These are phyloP conservation scores for Rhodophaea formosa DNA, from an alignment of 2,888 invertebrate species.

Conservation along the genomic window DNA sequence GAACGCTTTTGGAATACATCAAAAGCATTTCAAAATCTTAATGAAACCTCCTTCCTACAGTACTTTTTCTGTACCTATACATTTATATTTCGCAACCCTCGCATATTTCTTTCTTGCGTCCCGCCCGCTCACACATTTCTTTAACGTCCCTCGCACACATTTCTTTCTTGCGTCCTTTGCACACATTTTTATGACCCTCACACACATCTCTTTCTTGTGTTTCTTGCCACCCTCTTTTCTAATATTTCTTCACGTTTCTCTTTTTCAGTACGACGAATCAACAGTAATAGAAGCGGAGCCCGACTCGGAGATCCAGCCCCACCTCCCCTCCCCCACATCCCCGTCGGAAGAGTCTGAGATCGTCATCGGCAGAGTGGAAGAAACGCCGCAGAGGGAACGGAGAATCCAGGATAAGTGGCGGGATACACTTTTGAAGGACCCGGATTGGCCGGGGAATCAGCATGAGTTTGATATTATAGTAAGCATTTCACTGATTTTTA, in stretches of 20 bases:
- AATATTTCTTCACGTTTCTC: not conserved
- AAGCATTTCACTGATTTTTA: slow-evolving; percentile 49
- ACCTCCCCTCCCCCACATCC: slow-evolving; percentile 75
- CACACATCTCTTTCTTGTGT: no score
- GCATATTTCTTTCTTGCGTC: no score
- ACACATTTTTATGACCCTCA: no score
- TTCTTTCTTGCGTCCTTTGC: no score
- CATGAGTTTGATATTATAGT: slow-evolving; percentile 89
- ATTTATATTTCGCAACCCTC: no score
- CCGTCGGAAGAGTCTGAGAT: slow-evolving; percentile 82
- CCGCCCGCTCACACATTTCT: no score
- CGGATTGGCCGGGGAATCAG: slow-evolving; percentile 72
- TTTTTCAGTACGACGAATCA: slow-evolving; percentile 83
- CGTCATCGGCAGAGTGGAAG: slow-evolving; percentile 80
- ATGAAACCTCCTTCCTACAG: no score
- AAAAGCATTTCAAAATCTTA: no score
- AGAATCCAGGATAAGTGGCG: slow-evolving; percentile 89
- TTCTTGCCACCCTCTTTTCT: no score
- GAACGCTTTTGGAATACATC: no score
- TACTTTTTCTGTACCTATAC: no score
- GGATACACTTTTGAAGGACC: slow-evolving; percentile 83
- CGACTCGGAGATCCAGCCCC: slow-evolving; percentile 81
- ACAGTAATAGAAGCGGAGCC: slow-evolving; percentile 85
- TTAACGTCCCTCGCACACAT: no score
- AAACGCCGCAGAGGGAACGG: slow-evolving; percentile 68